Percentiles rank a stretch among this genome's conserved stretches.
These are phyloP conservation scores for Antigone vipio DNA, from an alignment of 2,113 vertebrate genomes.

Conservation along the genomic window DNA sequence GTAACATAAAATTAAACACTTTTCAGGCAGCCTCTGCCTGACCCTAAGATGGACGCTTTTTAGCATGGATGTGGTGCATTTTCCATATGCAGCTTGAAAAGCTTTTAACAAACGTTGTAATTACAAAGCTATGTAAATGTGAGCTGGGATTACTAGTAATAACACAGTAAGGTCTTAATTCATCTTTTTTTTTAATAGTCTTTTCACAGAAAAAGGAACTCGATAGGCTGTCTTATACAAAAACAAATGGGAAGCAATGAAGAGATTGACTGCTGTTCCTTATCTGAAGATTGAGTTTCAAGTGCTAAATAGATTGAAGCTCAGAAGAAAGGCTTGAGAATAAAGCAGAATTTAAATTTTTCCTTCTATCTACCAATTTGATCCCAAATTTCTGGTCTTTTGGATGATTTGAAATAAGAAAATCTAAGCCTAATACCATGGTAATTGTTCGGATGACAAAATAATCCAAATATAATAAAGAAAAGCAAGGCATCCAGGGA, in stretches of 20 bases:
- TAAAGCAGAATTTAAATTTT: not conserved
- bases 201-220: not conserved
- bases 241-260: not conserved
- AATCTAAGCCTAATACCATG: not conserved
- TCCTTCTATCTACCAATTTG: not conserved
- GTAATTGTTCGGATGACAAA: not conserved
- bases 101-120: not conserved
- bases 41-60: not conserved
- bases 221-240: not conserved
- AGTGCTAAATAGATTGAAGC: not conserved
- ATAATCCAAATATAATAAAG: not conserved
- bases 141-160: not conserved
- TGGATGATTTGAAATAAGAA: not conserved
- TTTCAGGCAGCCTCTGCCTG: not conserved
- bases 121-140: slow-evolving; percentile 4
- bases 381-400: not conserved
- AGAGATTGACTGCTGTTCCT: not conserved
- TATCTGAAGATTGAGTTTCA: slow-evolving; percentile 28
- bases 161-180: slow-evolving; percentile 1
- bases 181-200: not conserved
- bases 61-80: not conserved
- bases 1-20: not conserved
- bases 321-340: not conserved
- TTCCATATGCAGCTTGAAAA: not conserved
- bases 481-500: not conserved